Conservation (phyloP, 1,140 invertebrate species). For the Nasonia vitripennis region DNA sequence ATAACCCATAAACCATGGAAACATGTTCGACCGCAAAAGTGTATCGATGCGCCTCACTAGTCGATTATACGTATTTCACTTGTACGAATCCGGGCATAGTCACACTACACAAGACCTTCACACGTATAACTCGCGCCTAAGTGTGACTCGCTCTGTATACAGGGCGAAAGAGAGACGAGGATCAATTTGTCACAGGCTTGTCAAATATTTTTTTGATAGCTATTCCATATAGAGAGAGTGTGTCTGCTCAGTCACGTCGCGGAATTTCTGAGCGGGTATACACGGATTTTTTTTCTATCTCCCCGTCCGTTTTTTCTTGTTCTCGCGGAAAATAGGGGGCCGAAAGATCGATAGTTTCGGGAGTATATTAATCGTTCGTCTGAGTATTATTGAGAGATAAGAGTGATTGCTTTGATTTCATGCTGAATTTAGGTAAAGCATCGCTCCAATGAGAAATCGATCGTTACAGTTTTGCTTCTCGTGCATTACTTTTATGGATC, state of each 20-base stretch:
- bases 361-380: constrained; percentile 16
- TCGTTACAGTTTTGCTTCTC: not conserved
- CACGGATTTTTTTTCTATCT: constrained; percentile 18
- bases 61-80: constrained; percentile 17
- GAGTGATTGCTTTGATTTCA: constrained; percentile 40
- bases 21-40: not conserved
- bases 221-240: too few species aligned
- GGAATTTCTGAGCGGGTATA: not conserved
- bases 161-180: not conserved
- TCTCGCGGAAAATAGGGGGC: not conserved
- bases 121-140: not conserved
- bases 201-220: constrained; percentile 37
- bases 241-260: not conserved
- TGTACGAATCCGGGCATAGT: not conserved
- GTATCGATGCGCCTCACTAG: not conserved
- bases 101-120: not conserved
- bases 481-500: not conserved
- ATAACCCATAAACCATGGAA: too few species aligned
- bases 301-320: not conserved
- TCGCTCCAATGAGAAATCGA: constrained; percentile 12
- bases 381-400: constrained; percentile 36
- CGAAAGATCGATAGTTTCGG: constrained; percentile 16
- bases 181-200: constrained; percentile 44
- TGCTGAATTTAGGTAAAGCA: not conserved
- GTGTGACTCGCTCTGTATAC: not conserved